Conservation (phyloP, 2,113 vertebrate genomes). For the Neoarius graeffei region DNA sequence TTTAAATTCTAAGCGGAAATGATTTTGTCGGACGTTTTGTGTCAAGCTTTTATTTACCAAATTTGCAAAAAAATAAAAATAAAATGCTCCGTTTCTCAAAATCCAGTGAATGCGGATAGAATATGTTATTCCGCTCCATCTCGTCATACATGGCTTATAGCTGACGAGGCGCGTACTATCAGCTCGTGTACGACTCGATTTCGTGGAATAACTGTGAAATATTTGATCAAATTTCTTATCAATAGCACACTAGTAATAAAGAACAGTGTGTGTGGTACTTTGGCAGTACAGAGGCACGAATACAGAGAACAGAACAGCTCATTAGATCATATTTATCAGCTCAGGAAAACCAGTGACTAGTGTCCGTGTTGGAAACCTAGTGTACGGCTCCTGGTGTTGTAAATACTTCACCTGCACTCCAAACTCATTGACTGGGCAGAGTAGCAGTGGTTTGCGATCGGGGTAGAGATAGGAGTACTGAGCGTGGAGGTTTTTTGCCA, state of each 20-base stretch:
- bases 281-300: neutral
- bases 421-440: constrained; percentile 20
- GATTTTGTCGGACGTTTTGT: too few species aligned
- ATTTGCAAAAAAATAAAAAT: too few species aligned
- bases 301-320: neutral
- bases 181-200: too few species aligned
- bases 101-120: too few species aligned
- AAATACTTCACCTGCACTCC: constrained; percentile 24
- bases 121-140: too few species aligned
- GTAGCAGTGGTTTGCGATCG: constrained; percentile 12
- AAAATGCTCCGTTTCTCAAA: too few species aligned
- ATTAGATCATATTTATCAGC: neutral
- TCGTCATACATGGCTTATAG: too few species aligned
- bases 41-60: too few species aligned
- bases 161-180: too few species aligned
- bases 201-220: neutral
- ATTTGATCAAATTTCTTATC: neutral
- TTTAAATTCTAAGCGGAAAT: too few species aligned
- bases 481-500: constrained; percentile 7
- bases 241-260: neutral
- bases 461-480: constrained; percentile 25
- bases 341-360: neutral
- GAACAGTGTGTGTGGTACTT: neutral
- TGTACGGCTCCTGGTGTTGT: neutral
- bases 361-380: neutral